Conservation (phyloP, 2,888 invertebrate species). For the Sussaba pulchella region DNA sequence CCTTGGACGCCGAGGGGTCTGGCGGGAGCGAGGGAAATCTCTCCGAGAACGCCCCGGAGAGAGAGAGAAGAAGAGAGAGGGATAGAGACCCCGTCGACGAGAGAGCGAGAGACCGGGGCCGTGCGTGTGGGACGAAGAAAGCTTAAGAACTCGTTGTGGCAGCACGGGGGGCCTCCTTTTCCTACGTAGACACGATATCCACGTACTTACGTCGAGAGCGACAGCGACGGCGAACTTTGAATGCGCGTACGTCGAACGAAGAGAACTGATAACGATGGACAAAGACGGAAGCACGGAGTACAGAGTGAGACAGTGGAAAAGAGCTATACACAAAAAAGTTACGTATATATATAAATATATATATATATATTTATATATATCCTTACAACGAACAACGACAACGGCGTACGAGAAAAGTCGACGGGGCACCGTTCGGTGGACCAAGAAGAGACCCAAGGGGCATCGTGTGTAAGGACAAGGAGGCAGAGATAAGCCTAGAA, state of each 20-base stretch:
- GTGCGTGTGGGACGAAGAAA: slow-evolving; percentile 20
- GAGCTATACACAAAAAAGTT: slow-evolving; percentile 7
- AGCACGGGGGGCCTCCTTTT: slow-evolving; percentile 30
- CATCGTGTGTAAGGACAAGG: slow-evolving; percentile 54
- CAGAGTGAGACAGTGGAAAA: slow-evolving; percentile 24
- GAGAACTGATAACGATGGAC: slow-evolving; percentile 47
- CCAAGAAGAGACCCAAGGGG: slow-evolving; percentile 7
- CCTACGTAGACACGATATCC: slow-evolving; percentile 10
- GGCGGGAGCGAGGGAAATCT: slow-evolving; percentile 59
- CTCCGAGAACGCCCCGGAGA: slow-evolving; percentile 53
- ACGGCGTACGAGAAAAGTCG: slow-evolving; percentile 15
- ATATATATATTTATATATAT: no score
- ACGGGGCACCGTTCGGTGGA: slow-evolving; percentile 50
- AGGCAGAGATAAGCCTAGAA: slow-evolving; percentile 49
- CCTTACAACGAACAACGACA: neutral
- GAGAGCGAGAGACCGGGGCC: neutral
- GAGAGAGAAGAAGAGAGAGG: slow-evolving; percentile 27
- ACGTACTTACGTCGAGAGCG: slow-evolving; percentile 17
- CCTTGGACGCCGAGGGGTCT: slow-evolving; percentile 64
- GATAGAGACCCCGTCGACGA: slow-evolving; percentile 46
- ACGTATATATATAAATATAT: no score
- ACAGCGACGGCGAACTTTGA: slow-evolving; percentile 50
- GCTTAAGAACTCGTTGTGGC: slow-evolving; percentile 40
- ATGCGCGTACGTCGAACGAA: slow-evolving; percentile 38
- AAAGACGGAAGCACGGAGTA: slow-evolving; percentile 39